A percentile compares a stretch with the other conserved stretches of the same genome.
Evolutionary conservation across 2,797 vertebrate species (phyloP).

Genomic region (Emydoidea blandingii): DNA sequence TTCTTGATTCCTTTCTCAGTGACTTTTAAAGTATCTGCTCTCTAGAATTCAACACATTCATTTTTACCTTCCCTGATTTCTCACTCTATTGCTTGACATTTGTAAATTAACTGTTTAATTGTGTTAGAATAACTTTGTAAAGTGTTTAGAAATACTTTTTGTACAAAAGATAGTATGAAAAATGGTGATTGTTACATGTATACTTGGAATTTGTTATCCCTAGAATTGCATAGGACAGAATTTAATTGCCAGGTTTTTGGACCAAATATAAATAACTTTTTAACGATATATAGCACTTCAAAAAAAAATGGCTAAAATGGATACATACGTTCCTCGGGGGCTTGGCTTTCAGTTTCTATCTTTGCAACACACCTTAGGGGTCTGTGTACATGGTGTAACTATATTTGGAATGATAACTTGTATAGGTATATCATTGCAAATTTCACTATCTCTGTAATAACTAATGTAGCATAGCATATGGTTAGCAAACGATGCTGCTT

Average conservation of each 20-base stretch:
- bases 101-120: not conserved
- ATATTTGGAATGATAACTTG: not conserved
- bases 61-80: not conserved
- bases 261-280: too few species aligned
- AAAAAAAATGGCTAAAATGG: not conserved
- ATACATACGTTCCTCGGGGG: not conserved
- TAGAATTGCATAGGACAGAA: not conserved
- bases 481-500: not conserved
- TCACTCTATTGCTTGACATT: not conserved
- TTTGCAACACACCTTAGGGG: not conserved
- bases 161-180: not conserved
- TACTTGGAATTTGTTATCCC: not conserved
- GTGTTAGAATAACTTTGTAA: too few species aligned
- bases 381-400: not conserved
- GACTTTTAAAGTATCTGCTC: not conserved
- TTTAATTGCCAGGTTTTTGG: too few species aligned
- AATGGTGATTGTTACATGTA: not conserved
- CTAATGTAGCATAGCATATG: not conserved
- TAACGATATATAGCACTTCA: too few species aligned
- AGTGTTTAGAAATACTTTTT: not conserved
- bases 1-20: not conserved
- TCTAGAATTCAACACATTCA: not conserved
- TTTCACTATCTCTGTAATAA: not conserved
- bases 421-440: not conserved
- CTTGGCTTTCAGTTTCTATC: not conserved